These are phyloP conservation scores for Congeria kusceri DNA, from an alignment of 2,888 invertebrate species.

Conservation along the genomic window DNA sequence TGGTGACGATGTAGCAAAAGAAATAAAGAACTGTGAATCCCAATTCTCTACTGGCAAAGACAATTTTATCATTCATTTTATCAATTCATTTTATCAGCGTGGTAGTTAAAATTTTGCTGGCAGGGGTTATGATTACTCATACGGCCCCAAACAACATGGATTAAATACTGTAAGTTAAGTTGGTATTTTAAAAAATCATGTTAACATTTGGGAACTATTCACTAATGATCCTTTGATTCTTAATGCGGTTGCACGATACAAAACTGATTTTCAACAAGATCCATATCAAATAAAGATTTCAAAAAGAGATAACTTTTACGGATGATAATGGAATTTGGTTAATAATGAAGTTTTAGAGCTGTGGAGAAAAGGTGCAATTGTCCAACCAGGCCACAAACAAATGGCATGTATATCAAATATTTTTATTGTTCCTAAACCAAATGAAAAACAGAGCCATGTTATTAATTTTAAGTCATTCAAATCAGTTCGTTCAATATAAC, in stretches of 20 bases:
- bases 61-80: too few species aligned
- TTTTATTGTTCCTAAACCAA: too few species aligned
- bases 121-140: too few species aligned
- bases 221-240: constrained; percentile 42
- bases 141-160: too few species aligned
- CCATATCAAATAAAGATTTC: constrained; percentile 23
- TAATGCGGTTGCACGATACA: constrained; percentile 17
- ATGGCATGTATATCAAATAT: constrained; percentile 21
- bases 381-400: constrained; percentile 18
- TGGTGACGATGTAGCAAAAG: too few species aligned
- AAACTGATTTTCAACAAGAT: constrained; percentile 16
- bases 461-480: constrained; percentile 31
- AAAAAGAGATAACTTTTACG: constrained; percentile 9
- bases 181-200: constrained; percentile 14
- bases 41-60: constrained; percentile 21
- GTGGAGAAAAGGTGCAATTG: constrained; percentile 22
- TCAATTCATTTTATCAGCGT: too few species aligned
- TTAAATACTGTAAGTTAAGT: constrained; percentile 11
- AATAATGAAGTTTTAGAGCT: constrained; percentile 5
- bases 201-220: constrained; percentile 11
- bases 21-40: too few species aligned
- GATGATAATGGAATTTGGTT: constrained; percentile 1
- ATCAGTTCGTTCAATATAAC: constrained; percentile 31
- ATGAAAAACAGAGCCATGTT: constrained; percentile 33
- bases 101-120: too few species aligned